A percentile compares a stretch with the other conserved stretches of the same genome.
Conservation (phyloP, 1,140 invertebrate species). For the Drosophila navojoa region DNA sequence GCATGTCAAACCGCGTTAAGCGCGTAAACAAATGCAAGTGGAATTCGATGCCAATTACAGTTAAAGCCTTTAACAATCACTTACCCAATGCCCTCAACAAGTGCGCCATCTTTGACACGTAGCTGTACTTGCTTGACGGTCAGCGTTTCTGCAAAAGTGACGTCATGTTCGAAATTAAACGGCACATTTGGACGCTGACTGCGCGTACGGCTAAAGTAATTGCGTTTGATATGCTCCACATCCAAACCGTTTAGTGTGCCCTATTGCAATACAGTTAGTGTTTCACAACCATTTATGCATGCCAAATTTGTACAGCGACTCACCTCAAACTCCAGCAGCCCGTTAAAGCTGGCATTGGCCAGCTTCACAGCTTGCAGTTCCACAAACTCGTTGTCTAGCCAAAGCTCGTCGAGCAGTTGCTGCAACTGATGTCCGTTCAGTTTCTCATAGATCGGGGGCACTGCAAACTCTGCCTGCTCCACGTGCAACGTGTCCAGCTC, state of each 20-base stretch:
- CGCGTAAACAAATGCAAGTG: constrained; percentile 79
- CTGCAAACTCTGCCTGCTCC: constrained; percentile 53
- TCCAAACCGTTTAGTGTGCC: constrained; percentile 64
- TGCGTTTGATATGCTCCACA: constrained; percentile 57
- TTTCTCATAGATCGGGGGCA: constrained; percentile 39
- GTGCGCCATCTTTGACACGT: constrained; percentile 60
- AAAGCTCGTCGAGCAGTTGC: constrained; percentile 60
- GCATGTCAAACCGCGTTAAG: constrained; percentile 63
- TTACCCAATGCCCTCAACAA: constrained; percentile 64
- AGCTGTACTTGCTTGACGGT: constrained; percentile 48
- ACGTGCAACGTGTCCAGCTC: constrained; percentile 48
- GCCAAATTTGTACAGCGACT: not conserved
- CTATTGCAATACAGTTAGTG: constrained; percentile 32
- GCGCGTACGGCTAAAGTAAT: constrained; percentile 73
- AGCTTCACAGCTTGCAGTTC: constrained; percentile 47
- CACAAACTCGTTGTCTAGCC: constrained; percentile 74
- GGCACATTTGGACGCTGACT: constrained; percentile 51
- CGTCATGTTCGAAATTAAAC: constrained; percentile 63
- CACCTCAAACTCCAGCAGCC: constrained; percentile 72
- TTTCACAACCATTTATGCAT: constrained; percentile 2
- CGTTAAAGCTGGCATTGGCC: constrained; percentile 51
- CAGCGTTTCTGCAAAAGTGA: constrained; percentile 62
- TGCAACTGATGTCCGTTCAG: constrained; percentile 59
- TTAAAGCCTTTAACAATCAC: constrained; percentile 41
- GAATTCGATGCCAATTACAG: constrained; percentile 60